Conservation (phyloP, 2,888 invertebrate genomes). For the Trachelus stipa region DNA sequence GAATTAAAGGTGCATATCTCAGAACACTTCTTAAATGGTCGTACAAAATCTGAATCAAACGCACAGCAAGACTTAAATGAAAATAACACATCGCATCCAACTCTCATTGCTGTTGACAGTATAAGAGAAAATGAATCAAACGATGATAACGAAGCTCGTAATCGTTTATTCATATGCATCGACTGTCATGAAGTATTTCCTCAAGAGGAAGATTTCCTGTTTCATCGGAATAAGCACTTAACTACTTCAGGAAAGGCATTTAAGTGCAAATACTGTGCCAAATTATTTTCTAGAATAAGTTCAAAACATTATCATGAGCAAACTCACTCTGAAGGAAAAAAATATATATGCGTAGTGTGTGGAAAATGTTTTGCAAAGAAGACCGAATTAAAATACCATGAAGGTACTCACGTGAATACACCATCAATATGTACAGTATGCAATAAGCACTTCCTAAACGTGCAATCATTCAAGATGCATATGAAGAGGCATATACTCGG, state of each 20-base stretch:
- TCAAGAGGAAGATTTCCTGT: background rate
- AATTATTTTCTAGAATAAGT: constrained; percentile 20
- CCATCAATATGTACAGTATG: constrained; percentile 49
- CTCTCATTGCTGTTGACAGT: background rate
- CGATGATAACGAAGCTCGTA: background rate
- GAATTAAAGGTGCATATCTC: constrained; percentile 46
- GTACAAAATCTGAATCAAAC: constrained; percentile 17
- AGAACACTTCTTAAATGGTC: constrained; percentile 41
- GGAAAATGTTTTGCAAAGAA: constrained; percentile 40
- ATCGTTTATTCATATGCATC: constrained; percentile 5
- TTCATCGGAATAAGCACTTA: background rate
- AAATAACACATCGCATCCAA: background rate
- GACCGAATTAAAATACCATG: constrained; percentile 45
- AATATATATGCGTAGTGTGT: constrained; percentile 39
- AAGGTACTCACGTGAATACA: constrained; percentile 40
- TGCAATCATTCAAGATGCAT: constrained; percentile 53
- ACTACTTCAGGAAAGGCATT: background rate
- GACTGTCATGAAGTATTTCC: constrained; percentile 9
- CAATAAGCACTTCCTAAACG: constrained; percentile 50
- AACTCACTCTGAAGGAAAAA: constrained; percentile 21
- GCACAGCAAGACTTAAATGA: constrained; percentile 7
- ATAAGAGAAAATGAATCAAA: background rate
- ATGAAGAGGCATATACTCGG: constrained; percentile 52
- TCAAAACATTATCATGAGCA: constrained; percentile 22
- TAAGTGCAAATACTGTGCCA: constrained; percentile 24